Conservation (phyloP, 1,140 invertebrate species). For the Diachasmimorpha longicaudata region DNA sequence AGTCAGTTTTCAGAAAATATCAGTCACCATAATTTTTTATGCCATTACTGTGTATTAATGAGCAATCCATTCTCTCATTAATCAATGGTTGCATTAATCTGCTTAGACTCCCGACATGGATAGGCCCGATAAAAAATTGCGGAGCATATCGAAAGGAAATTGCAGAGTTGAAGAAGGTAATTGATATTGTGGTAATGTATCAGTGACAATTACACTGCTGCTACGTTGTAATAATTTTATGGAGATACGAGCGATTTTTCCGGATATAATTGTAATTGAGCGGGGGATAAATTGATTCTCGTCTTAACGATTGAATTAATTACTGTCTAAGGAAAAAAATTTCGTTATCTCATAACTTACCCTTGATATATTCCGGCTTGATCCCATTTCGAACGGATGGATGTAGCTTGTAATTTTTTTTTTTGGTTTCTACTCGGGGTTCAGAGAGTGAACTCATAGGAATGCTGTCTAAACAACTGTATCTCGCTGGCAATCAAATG, state of each 20-base stretch:
- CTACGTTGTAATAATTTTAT: background rate
- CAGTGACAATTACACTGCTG: too few species aligned
- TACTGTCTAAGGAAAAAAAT: background rate
- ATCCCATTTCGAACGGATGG: background rate
- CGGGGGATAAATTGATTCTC: too few species aligned
- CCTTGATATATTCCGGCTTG: too few species aligned
- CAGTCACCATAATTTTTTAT: too few species aligned
- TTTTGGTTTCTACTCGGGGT: background rate
- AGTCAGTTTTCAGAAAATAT: too few species aligned
- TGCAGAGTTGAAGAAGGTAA: constrained; percentile 17
- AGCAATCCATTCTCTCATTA: too few species aligned
- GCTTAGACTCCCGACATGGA: background rate
- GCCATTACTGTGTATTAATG: too few species aligned
- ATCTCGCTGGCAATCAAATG: constrained; percentile 43
- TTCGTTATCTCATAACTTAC: background rate
- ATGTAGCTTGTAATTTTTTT: background rate
- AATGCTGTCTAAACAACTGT: constrained; percentile 43
- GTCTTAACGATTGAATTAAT: background rate
- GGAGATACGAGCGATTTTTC: too few species aligned
- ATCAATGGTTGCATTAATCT: too few species aligned
- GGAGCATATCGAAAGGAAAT: background rate
- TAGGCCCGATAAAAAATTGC: background rate
- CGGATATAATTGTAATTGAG: too few species aligned
- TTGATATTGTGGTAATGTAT: background rate
- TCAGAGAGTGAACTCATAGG: constrained; percentile 41